Base-by-base conservation (phyloP, 2,113 vertebrate genomes). In the Hemiscyllium ocellatum region DNA sequence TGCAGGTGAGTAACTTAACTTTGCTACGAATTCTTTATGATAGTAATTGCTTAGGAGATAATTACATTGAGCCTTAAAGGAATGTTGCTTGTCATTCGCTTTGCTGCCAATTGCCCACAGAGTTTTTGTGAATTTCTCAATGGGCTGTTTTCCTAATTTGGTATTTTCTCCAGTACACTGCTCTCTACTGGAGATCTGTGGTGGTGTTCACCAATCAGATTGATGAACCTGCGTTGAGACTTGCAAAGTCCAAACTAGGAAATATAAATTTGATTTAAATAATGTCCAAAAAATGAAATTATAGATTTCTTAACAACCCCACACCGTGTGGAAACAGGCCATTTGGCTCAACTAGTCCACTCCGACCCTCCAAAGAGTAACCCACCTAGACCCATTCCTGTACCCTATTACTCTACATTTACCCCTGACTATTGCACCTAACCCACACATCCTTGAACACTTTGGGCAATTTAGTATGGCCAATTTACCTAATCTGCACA, bases 1-100 rank as follows among this genome's bases (percentile, higher is more conserved):
- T 95, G 10, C 93, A 95, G 93, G 93, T 95, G 20, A 72, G 68
- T 95, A 72, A 47, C 72, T 72, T 70, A 94, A 47, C n/a, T 70
- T 69, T 47, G 65, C 29, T 72, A 13, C 42, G 33, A 69, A 94
- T 52, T 95, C 37, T 70, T 61, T 61, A 61, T 22, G 61, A 33
- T 29, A 0, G 50, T 61, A 61, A 90, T 26, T 61, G 52, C 1
- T 89, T 17, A 52, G 86, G 86, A 13, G 7, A 52, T 89, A 89
- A 89, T 56, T 12, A 22, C 4, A 4, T 24, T 8, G 20, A 89
- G 78, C 19, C 29, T 29, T 8, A 78, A 78, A 78, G 29, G 72
- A 78, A 78, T 7, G 70, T 26, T 33, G 29, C 6, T 76, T 10
- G 3, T 3, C 15, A 3, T 37, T 37, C 15, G 37, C 33, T 15